Percentiles rank a stretch among this genome's conserved stretches.
These are phyloP conservation scores for Trematocara nigrifrons DNA, from an alignment of 2,113 vertebrate genomes.

Conservation along the genomic window DNA sequence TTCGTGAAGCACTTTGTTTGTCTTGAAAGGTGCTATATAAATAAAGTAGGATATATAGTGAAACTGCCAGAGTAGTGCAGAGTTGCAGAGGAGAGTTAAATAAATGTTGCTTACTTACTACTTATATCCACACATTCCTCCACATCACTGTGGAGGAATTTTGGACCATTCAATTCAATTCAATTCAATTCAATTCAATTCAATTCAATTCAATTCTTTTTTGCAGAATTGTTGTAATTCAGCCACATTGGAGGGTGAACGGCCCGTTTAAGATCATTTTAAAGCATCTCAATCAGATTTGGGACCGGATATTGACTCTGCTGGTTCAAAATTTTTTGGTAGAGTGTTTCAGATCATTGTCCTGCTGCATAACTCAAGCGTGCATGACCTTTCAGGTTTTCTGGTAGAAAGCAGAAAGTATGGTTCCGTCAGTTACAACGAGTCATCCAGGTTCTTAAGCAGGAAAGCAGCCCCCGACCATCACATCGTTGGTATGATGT, in stretches of 20 bases:
- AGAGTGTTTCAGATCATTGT: background rate
- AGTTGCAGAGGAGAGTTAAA: accelerated
- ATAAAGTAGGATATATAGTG: background rate
- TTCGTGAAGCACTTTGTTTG: background rate
- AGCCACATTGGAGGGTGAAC: background rate
- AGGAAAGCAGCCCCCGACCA: background rate
- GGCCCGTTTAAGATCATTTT: accelerated
- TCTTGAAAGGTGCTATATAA: background rate
- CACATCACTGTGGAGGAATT: background rate
- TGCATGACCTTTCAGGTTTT: background rate
- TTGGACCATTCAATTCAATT: no score
- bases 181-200: no score
- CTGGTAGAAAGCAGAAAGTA: background rate
- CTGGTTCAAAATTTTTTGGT: background rate
- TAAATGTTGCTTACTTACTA: background rate
- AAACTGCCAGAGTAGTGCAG: background rate
- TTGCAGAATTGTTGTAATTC: background rate
- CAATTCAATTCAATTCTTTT: no score
- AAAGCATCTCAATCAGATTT: background rate
- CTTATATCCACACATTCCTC: background rate
- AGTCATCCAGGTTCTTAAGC: background rate
- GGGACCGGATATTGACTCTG: background rate
- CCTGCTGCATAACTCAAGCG: accelerated
- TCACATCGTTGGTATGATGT: background rate
- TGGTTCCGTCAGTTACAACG: background rate